A percentile compares a stretch with the other conserved stretches of the same genome.
These are phyloP conservation scores for Puffinus mauretanicus DNA, from an alignment of 2,113 vertebrate genomes.

Conservation along the genomic window DNA sequence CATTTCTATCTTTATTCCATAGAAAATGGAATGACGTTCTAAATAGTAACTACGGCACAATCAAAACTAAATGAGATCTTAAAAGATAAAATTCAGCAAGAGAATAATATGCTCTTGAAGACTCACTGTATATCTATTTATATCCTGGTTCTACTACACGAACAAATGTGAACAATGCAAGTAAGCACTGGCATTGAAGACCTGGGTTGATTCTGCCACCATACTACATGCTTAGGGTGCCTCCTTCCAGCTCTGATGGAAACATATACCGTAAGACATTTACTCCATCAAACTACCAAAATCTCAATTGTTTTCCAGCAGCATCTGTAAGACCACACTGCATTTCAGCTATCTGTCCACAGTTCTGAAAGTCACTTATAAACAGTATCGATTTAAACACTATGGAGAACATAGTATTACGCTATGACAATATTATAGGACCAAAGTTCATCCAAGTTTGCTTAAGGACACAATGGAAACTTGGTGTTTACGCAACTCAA, in stretches of 20 bases:
- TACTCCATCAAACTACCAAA: neutral
- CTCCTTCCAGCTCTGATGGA: neutral
- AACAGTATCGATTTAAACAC: neutral
- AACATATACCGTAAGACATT: neutral
- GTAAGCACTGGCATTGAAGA: neutral
- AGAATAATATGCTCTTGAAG: neutral
- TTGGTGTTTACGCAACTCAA: fast-evolving
- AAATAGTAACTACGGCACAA: neutral
- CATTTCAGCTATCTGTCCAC: neutral
- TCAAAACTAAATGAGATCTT: neutral
- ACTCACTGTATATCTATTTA: neutral
- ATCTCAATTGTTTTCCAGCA: neutral
- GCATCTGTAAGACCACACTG: neutral
- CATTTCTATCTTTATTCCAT: neutral
- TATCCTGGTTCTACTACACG: neutral
- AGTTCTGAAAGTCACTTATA: neutral
- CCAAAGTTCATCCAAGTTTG: neutral
- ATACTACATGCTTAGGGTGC: neutral
- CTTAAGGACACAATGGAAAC: neutral
- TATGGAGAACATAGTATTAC: neutral
- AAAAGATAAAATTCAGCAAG: neutral
- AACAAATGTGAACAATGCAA: neutral
- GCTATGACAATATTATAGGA: neutral
- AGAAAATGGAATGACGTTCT: neutral
- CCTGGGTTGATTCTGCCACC: neutral